Base-by-base conservation (phyloP, 64 coral and sea anemone species). In the Montipora efflorescens region DNA sequence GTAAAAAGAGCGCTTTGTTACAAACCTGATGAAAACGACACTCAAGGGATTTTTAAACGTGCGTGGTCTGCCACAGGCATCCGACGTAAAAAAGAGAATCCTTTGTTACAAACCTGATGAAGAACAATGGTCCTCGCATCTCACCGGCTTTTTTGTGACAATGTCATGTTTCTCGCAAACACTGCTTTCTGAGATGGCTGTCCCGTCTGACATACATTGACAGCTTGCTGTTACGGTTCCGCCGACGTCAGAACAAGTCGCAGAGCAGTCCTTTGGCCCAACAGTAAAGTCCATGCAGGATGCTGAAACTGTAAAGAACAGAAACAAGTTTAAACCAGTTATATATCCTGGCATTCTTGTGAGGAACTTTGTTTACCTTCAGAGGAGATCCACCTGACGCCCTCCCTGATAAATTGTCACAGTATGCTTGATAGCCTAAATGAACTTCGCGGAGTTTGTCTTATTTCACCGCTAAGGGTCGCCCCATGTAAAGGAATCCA, bases 211-310 rank as follows among this genome's bases (percentile, higher is more conserved):
- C 2, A 14, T 20, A 47, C 90, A 84, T 19, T 50, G 23, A 11
- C 80, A 69, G 15, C 4, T 58, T 52, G 53, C 79, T 5, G 69
- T 76, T 13, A 92, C 22, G 0, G 51, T 84, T 21, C 90, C 90
- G 8, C 90, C 90, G 20, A 55, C 4, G 18, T 68, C 47, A 58
- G 79, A 83, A 59, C 90, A 92, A 7, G 55, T 4, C 12, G 47
- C 1, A 8, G 11, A 2, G 57, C 90, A 92, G 19, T 92, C 72
- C 9, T 47, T 6, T 13, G 13, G 4, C 3, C 46, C 25, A 0
- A 74, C 72, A 59, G 23, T 14, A 67, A 47, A 92, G 49, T 84
- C 58, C 52, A 52, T 76, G 5, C 19, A 51, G 21, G 48, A 70
- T 18, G 57, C 80, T 92, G 72, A 79, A 78, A 76, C 14, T 5